Evolutionary conservation across 1,140 invertebrate genomes (phyloP), one percentile per base, ranked within the genome.

Genomic region (Magallana ariakensis): DNA sequence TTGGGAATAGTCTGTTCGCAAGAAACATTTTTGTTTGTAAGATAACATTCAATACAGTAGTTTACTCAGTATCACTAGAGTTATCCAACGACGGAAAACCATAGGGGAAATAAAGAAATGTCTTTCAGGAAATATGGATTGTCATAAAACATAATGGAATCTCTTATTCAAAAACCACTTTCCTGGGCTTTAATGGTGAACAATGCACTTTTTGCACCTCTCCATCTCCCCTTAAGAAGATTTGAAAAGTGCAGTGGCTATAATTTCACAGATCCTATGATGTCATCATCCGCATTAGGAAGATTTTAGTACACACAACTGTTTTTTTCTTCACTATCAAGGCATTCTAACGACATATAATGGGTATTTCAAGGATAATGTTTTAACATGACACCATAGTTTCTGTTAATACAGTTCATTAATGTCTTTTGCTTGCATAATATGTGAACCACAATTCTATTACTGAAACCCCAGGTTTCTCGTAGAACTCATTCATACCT

Each of bases 341-440:
- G 66, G 66, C 15, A 19, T 9, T 13, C 22, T 75, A 33, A 26
- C 19, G 15, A 75, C 66, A 4, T 75, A 26, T 13, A 75, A 62
- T 62, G 66, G 66, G 62, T 9, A 8, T 13, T 26, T 0, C 22
- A 2, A 75, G 33, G 66, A 26, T 26, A 26, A 75, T 75, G 11
- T 75, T 75, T 13, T 13, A 75, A 22, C 22, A 75, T 13, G 66
- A 75, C 22, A 75, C 22, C 9, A 3, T 75, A 33, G 2, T 5
- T 9, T 26, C 19, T 1, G 66, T 9, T 75, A 13, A 22, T 75
- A 26, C 22, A 13, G 10, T 75, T 75, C 66, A 26, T 33, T 75
- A 26, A 13, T 75, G 9, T 22, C 66, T 75, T 75, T 62, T 26
- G 22, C 66, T 75, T 75, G 22, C 66, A 75, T 75, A 75, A 75